Evolutionary conservation across 2,113 vertebrate genomes (phyloP).

Genomic region (Actenoides hombroni): DNA sequence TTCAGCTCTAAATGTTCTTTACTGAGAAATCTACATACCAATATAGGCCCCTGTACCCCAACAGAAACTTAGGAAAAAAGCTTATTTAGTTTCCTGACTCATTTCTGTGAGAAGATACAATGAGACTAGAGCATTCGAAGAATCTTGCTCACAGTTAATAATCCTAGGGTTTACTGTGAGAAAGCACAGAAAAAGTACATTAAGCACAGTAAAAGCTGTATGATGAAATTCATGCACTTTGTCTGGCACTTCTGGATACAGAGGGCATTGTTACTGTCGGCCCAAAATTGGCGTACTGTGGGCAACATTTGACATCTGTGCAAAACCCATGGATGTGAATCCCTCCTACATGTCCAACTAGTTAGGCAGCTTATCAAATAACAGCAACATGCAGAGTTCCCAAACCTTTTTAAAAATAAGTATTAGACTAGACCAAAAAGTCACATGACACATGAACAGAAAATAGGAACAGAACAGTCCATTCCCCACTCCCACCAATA

Average conservation of each 20-base stretch:
- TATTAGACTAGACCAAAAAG: not conserved
- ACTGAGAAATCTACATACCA: not conserved
- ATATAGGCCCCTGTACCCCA: not conserved
- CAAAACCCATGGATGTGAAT: not conserved
- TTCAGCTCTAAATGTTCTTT: not conserved
- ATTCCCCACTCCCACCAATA: not conserved
- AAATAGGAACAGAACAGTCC: not conserved
- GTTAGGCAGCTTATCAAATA: not conserved
- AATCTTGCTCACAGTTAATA: slow-evolving; percentile 5
- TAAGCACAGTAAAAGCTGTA: not conserved
- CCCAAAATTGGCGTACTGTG: not conserved
- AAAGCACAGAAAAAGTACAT: not conserved
- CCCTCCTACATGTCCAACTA: not conserved
- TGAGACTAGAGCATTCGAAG: not conserved
- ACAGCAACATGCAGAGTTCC: not conserved
- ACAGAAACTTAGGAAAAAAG: not conserved
- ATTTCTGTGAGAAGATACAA: not conserved
- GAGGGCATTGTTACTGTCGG: slow-evolving; percentile 3
- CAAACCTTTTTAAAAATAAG: not conserved
- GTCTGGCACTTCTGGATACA: not conserved
- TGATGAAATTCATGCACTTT: not conserved
- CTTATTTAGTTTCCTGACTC: not conserved
- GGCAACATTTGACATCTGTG: slow-evolving; percentile 20
- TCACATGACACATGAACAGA: not conserved
- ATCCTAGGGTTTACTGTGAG: not conserved